Evolutionary conservation across 2,797 vertebrate species (phyloP), one percentile per base, ranked within the genome.

Genomic region (Platalea minor): DNA sequence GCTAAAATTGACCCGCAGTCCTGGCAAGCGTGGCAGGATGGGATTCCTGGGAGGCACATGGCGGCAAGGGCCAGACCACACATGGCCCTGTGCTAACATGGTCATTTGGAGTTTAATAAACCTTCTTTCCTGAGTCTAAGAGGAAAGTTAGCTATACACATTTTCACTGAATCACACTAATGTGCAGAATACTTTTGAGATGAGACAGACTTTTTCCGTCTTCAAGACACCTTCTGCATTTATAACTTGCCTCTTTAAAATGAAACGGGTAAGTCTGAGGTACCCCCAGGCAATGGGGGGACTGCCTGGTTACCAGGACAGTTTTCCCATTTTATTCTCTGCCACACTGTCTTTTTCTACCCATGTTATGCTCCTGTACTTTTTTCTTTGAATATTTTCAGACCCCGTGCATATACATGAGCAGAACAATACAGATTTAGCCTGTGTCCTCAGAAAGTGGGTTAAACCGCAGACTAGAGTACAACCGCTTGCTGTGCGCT

Each of bases 401-500:
- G 85, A 28, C 13, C 20, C 43, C 0, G 2, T 78, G 69, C 46
- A 73, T 45, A 37, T 59, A 73, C 59, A 63, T 48, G 69, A 90
- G 43, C 46, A 56, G 83, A 88, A 89, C 70, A 95, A 76, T 35
- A 70, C 79, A 63, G 67, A 95, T 93, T 90, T 94, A 94, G 91
- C 43, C 59, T 0, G 1, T 93, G 85, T 91, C 77, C 91, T 96
- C 77, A 88, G 83, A 86, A 81, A 88, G 65, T 11, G 46, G 88
- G 70, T 88, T 88, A 89, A 90, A 76, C 31, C 59, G 67, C 77
- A 84, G 59, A 48, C 41, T 24, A 23, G 16, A 0, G 11, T n/a
- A 28, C 0, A 3, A 33, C 82, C 95, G 75, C 78, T 74, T 59
- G 46, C 45, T 82, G 39, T 4, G 4, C 1, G 1, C 54, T 54